A percentile compares a stretch with the other conserved stretches of the same genome.
Conservation (phyloP, 2,888 invertebrate genomes). For the Philopedon plagiatum region DNA sequence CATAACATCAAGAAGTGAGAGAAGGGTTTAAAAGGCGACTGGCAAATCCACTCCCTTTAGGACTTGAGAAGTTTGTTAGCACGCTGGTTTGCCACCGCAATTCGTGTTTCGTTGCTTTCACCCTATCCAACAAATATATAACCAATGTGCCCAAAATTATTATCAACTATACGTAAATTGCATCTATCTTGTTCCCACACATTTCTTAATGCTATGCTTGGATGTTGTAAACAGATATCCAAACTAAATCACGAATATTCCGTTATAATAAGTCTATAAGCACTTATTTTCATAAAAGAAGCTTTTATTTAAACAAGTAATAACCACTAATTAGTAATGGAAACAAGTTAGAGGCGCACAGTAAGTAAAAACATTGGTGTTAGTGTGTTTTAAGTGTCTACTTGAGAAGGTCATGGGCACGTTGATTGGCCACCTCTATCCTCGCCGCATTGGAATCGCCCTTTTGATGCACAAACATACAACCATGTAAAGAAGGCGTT, state of each 20-base stretch:
- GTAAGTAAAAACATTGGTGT: conserved; percentile 58
- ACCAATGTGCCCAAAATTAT: conserved; percentile 61
- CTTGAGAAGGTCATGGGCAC: conserved; percentile 96
- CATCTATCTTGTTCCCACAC: conserved; percentile 50
- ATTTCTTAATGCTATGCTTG: neutral
- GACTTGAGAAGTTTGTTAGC: conserved; percentile 96
- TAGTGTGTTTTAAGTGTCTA: conserved; percentile 72
- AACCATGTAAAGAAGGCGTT: conserved; percentile 43
- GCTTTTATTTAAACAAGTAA: conserved; percentile 16
- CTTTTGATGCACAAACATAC: conserved; percentile 66
- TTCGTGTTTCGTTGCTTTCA: conserved; percentile 95
- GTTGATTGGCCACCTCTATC: conserved; percentile 97
- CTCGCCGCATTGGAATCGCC: conserved; percentile 95
- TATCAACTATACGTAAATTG: conserved; percentile 17
- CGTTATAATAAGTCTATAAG: neutral
- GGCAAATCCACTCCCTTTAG: conserved; percentile 63
- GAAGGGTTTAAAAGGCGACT: conserved; percentile 67
- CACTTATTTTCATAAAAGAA: conserved; percentile 36
- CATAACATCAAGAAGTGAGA: conserved; percentile 66
- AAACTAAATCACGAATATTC: neutral
- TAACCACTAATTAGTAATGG: conserved; percentile 27
- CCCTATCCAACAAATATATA: conserved; percentile 74
- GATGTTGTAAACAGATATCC: neutral
- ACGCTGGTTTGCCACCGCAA: conserved; percentile 96
- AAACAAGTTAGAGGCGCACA: conserved; percentile 45